These are phyloP conservation scores for Lysandra bellargus DNA, from an alignment of 2,888 invertebrate species.

Conservation along the genomic window DNA sequence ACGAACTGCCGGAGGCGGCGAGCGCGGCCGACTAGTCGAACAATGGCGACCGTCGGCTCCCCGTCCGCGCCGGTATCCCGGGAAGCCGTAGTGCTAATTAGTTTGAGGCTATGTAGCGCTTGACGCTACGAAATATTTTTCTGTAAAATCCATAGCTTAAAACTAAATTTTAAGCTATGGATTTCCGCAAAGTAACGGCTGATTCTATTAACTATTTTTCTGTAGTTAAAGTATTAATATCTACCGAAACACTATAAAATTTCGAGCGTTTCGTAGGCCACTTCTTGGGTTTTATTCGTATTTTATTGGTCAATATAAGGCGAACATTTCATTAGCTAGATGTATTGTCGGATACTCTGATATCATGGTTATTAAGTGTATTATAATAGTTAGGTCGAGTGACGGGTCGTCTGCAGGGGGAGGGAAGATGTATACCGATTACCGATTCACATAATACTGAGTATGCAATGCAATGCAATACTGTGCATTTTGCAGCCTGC, in stretches of 20 bases:
- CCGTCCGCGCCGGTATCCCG: background rate
- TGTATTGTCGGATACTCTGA: constrained; percentile 20
- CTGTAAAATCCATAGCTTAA: no score
- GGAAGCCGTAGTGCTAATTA: background rate
- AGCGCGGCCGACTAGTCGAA: background rate
- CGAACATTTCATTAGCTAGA: constrained; percentile 25
- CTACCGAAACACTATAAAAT: background rate
- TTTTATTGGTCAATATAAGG: constrained; percentile 22
- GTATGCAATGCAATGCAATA: background rate
- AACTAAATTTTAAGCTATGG: no score
- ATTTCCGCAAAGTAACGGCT: no score
- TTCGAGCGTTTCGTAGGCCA: background rate
- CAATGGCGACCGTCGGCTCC: background rate
- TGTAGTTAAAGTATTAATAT: background rate
- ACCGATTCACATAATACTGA: background rate
- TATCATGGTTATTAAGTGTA: constrained; percentile 7
- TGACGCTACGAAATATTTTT: background rate
- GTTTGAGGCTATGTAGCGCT: no score
- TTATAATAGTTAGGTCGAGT: background rate
- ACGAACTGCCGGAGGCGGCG: background rate
- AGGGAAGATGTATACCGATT: background rate
- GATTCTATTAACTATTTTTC: no score
- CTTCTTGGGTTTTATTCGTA: constrained; percentile 3
- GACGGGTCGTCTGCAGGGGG: background rate
- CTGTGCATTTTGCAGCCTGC: background rate